Conservation (phyloP, 1,140 invertebrate species). For the Drosophila sulfurigaster region DNA sequence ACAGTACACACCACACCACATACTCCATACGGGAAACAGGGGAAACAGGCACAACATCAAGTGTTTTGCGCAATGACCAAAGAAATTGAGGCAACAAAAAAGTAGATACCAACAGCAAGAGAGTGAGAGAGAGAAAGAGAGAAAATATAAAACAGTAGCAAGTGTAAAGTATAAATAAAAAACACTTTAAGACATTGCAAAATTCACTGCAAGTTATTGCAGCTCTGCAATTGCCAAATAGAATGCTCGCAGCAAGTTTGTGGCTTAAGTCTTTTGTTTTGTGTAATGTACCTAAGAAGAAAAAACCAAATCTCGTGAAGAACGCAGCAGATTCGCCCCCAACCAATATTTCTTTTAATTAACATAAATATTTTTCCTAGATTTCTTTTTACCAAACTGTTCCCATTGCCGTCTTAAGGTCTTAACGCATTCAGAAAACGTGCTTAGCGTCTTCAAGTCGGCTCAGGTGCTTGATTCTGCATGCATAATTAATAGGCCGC, state of each 20-base stretch:
- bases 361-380: conserved; percentile 71
- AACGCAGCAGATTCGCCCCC: conserved; percentile 11
- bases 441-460: conserved; percentile 53
- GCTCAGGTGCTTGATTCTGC: conserved; percentile 52
- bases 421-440: conserved; percentile 62
- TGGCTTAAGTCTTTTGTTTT: conserved; percentile 59
- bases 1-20: conserved; percentile 14
- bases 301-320: conserved; percentile 27
- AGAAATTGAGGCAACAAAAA: conserved; percentile 53
- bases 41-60: conserved; percentile 51
- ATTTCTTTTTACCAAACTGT: conserved; percentile 60
- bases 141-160: conserved; percentile 41
- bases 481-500: conserved; percentile 72
- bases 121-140: not conserved
- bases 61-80: conserved; percentile 72
- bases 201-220: conserved; percentile 48
- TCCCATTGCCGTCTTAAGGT: conserved; percentile 43
- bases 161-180: conserved; percentile 26
- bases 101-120: conserved; percentile 1
- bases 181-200: conserved; percentile 46
- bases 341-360: conserved; percentile 57
- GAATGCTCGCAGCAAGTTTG: conserved; percentile 47
- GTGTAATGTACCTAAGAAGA: not conserved
- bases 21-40: conserved; percentile 10
- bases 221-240: conserved; percentile 17